These are phyloP conservation scores for Falcaria lacertinaria DNA, from an alignment of 2,888 invertebrate genomes.

Conservation along the genomic window DNA sequence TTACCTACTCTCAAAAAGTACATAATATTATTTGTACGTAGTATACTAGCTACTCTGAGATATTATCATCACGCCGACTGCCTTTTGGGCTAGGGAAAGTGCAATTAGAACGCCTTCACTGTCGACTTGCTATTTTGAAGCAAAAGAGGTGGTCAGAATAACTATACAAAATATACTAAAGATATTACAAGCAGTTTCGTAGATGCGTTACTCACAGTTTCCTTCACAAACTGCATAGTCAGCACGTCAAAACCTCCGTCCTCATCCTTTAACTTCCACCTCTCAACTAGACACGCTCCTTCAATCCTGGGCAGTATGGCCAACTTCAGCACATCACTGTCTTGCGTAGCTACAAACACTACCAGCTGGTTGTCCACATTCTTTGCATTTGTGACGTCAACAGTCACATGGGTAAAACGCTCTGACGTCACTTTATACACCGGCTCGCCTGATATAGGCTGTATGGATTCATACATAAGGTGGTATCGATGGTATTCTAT, in stretches of 20 bases:
- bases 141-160: too few relatives aligned
- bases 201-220: constrained; percentile 83
- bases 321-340: constrained; percentile 89
- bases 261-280: constrained; percentile 85
- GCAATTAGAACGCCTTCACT: too few relatives aligned
- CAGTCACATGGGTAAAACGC: constrained; percentile 87
- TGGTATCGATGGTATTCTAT: constrained; percentile 88
- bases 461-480: constrained; percentile 92
- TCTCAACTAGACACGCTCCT: constrained; percentile 90
- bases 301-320: constrained; percentile 84
- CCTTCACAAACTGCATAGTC: constrained; percentile 88
- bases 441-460: constrained; percentile 85
- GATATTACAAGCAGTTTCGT: too few relatives aligned
- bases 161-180: too few relatives aligned
- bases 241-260: constrained; percentile 77
- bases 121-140: too few relatives aligned
- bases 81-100: too few relatives aligned
- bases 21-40: too few relatives aligned
- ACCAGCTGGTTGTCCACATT: constrained; percentile 85
- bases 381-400: constrained; percentile 89
- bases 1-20: too few relatives aligned
- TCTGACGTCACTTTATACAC: constrained; percentile 85
- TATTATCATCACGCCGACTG: too few relatives aligned
- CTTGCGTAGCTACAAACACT: constrained; percentile 88
- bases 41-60: too few relatives aligned